Conservation (phyloP, 2,888 invertebrate species). For the Ametastegia equiseti region DNA sequence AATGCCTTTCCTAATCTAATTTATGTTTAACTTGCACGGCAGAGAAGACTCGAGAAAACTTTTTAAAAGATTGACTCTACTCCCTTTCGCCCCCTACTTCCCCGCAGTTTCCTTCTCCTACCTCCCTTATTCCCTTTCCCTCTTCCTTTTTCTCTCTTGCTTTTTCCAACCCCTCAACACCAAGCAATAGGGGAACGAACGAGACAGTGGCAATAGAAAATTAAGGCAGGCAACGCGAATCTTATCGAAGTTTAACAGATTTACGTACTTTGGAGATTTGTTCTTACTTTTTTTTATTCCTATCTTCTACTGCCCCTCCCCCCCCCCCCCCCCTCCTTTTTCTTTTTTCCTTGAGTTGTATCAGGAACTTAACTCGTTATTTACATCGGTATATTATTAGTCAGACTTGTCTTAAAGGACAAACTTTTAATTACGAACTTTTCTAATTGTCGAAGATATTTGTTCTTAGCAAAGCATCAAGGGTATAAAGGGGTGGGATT, state of each 20-base stretch:
- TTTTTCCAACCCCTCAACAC: background rate
- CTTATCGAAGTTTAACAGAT: conserved; percentile 24
- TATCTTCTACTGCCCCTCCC: background rate
- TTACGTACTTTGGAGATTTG: conserved; percentile 23
- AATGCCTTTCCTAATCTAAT: conserved; percentile 70
- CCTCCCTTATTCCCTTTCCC: background rate
- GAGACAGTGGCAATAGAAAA: conserved; percentile 39
- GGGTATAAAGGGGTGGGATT: background rate
- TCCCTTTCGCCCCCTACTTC: background rate
- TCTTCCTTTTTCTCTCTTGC: no score
- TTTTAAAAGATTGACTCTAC: conserved; percentile 71
- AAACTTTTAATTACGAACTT: conserved; percentile 11
- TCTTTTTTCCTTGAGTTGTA: no score
- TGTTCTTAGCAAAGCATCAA: background rate
- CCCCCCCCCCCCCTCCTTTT: background rate
- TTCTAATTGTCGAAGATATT: background rate
- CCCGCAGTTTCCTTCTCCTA: no score
- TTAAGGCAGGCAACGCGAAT: background rate
- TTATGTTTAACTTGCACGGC: conserved; percentile 69
- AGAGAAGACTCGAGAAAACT: conserved; percentile 62
- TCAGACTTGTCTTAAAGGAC: background rate
- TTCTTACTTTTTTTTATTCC: background rate
- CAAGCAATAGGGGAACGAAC: conserved; percentile 4
- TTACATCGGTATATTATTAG: background rate
- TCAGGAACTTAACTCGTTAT: background rate